Evolutionary conservation across 1,140 invertebrate genomes (phyloP), one percentile per base, ranked within the genome.

Genomic region (Ostrea denselamellosa): DNA sequence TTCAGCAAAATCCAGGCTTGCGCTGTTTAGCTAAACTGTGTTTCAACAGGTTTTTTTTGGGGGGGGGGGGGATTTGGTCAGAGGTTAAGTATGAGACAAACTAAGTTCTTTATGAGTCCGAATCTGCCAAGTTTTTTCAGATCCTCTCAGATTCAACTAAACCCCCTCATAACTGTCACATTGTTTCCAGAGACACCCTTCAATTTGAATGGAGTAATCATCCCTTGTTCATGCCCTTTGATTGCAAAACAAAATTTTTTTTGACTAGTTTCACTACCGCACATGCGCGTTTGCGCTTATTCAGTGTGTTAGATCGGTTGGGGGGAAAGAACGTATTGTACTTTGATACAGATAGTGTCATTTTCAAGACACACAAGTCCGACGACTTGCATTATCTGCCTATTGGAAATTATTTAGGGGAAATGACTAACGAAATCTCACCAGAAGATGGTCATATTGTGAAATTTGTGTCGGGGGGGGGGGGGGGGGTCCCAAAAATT

Each of bases 261-360:
- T 90, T 95, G 7, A 94, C 94, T 8, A 91, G 91, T 0, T 95
- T 93, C 83, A 94, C 92, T 2, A 95, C 95, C 2, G 90, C 93
- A 14, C 92, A 94, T 82, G 94, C 94, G 0, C 85, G 95, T 4
- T 83, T 95, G 8, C 92, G 94, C 87, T 90, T 95, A 4, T 95
- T 94, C 77, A 82, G 85, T n/a, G 92, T 93, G 85, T 85, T 95
- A 9, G 91, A 94, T 89, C n/a, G n/a, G n/a, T n/a, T n/a, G n/a
- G 34, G 34, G 34, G 34, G n/a, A n/a, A n/a, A 44, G 34, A 44
- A 44, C 34, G 34, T 44, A 5, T 5, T 44, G 34, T 44, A 44
- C 34, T 44, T 44, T 44, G 34, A 44, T 44, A 44, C 34, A 44
- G 34, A 44, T 44, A 44, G 34, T 44, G 34, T 44, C 34, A 44